Evolutionary conservation across 2,888 invertebrate species (phyloP).

Genomic region (Drepanosiphum platanoidis): DNA sequence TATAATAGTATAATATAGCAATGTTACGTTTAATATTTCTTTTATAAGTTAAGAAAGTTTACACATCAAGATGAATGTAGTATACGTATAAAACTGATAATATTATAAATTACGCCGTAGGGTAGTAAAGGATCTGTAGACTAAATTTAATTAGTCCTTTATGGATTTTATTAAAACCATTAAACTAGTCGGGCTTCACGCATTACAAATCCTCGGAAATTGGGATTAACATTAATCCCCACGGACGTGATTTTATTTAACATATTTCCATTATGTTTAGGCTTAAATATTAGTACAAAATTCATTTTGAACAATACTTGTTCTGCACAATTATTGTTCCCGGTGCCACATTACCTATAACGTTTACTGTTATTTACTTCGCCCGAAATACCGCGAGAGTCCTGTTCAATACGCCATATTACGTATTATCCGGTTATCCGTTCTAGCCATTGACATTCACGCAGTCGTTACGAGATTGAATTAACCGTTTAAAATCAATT

Average conservation of each 20-base stretch:
- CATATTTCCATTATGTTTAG: constrained; percentile 20
- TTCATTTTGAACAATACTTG: constrained; percentile 29
- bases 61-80: too few relatives aligned
- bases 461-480: neutral
- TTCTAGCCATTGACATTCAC: too few relatives aligned
- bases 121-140: neutral
- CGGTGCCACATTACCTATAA: neutral
- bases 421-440: too few relatives aligned
- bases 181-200: constrained; percentile 25
- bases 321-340: neutral
- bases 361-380: too few relatives aligned
- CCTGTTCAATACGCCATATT: too few relatives aligned
- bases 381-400: too few relatives aligned
- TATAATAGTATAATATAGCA: too few relatives aligned
- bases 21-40: too few relatives aligned
- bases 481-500: neutral
- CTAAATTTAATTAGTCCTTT: constrained; percentile 13
- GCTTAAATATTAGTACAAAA: neutral
- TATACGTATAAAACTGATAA: neutral
- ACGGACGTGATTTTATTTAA: constrained; percentile 41
- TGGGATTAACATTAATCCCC: constrained; percentile 21
- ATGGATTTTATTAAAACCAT: constrained; percentile 39
- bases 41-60: too few relatives aligned
- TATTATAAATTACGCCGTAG: neutral
- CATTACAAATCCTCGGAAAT: constrained; percentile 24